These are phyloP conservation scores for Misgurnus mizolepis DNA, from an alignment of 2,113 vertebrate genomes.

Conservation along the genomic window DNA sequence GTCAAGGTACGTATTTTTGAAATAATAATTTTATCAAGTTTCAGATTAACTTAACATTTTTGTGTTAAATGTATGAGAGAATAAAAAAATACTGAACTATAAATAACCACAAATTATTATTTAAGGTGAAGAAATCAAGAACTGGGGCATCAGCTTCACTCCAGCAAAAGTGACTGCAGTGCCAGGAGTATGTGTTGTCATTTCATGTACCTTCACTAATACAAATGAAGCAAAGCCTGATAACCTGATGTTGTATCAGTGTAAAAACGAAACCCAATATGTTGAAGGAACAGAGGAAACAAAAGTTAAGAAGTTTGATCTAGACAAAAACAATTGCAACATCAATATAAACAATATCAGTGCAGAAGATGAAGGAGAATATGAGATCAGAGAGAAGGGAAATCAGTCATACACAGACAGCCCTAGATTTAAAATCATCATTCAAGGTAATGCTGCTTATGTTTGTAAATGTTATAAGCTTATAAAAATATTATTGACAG, in stretches of 20 bases:
- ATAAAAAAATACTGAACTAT: no score
- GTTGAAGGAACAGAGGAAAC: accelerated
- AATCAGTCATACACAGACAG: accelerated
- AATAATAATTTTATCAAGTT: neutral
- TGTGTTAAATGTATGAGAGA: neutral
- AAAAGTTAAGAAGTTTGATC: neutral
- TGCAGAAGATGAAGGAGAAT: neutral
- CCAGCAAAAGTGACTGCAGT: neutral
- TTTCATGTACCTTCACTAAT: neutral
- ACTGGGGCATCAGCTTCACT: neutral
- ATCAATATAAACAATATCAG: neutral
- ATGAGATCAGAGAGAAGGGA: neutral
- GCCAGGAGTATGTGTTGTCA: neutral
- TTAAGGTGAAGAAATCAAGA: accelerated
- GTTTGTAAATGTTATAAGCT: neutral
- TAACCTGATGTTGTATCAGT: neutral
- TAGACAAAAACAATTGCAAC: neutral
- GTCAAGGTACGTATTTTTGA: neutral
- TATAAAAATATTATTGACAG: neutral
- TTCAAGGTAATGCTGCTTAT: neutral
- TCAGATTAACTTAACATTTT: neutral
- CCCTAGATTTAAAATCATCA: neutral
- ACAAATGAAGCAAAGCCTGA: neutral
- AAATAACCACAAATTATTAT: neutral
- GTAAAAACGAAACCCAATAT: neutral